Evolutionary conservation across 2,888 invertebrate genomes (phyloP).

Genomic region (Aphodius sticticus): DNA sequence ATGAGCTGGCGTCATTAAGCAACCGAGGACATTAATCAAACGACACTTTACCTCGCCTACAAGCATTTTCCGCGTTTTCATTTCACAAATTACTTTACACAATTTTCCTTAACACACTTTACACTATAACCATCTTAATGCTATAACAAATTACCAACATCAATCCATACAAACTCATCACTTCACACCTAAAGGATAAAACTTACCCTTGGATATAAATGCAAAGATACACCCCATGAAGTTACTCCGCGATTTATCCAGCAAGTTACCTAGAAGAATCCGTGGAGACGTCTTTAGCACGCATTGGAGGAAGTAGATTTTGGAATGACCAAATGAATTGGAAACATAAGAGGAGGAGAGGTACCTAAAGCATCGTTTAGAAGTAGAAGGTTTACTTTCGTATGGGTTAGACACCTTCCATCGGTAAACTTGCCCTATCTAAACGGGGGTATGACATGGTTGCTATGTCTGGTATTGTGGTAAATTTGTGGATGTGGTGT

Average conservation of each 20-base stretch:
- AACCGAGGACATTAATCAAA: neutral
- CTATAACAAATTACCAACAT: too few species aligned
- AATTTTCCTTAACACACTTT: neutral
- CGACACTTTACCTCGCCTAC: constrained; percentile 4
- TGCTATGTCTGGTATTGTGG: neutral
- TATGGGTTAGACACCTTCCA: too few species aligned
- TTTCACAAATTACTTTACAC: neutral
- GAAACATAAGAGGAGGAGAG: too few species aligned
- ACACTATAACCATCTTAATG: neutral
- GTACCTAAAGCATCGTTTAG: too few species aligned
- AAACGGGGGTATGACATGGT: neutral
- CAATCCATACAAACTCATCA: neutral
- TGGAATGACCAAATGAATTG: too few species aligned
- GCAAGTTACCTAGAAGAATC: too few species aligned
- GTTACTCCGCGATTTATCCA: too few species aligned
- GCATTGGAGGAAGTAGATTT: too few species aligned
- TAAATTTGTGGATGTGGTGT: neutral
- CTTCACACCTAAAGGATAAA: neutral
- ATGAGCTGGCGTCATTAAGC: constrained; percentile 4
- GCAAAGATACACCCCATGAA: too few species aligned
- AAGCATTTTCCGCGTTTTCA: neutral
- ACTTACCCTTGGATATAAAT: too few species aligned
- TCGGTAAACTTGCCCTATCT: neutral
- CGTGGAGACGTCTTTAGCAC: too few species aligned
- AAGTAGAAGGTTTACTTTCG: too few species aligned